A percentile compares a stretch with the other conserved stretches of the same genome.
Conservation (phyloP, 2,797 vertebrate genomes). For the Setipinna tenuifilis region DNA sequence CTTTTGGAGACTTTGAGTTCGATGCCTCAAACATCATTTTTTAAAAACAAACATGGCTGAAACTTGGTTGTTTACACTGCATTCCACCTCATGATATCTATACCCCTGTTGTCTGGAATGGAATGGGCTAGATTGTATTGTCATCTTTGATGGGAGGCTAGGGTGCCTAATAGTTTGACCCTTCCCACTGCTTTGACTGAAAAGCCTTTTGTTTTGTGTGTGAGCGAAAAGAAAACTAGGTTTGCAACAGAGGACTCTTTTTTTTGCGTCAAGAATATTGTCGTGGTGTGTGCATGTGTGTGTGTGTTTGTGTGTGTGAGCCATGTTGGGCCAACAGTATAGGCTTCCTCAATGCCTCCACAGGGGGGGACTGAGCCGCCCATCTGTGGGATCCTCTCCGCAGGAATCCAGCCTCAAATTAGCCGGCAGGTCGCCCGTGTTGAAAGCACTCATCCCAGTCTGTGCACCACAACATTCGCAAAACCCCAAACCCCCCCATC, state of each 20-base stretch:
- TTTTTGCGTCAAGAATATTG: neutral
- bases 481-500: constrained; percentile 31
- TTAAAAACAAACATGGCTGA: neutral
- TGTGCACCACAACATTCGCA: neutral
- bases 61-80: neutral
- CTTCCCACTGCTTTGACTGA: constrained; percentile 15
- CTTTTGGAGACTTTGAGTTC: neutral
- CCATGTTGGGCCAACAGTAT: constrained; percentile 69
- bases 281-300: too few species aligned
- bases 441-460: constrained; percentile 62
- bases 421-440: constrained; percentile 58
- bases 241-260: constrained; percentile 5
- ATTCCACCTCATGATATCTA: neutral
- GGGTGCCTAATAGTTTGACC: constrained; percentile 10
- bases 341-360: constrained; percentile 72
- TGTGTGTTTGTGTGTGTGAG: too few species aligned
- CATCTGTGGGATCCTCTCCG: constrained; percentile 59
- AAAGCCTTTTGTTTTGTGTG: neutral
- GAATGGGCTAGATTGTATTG: constrained; percentile 40
- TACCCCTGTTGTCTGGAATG: neutral
- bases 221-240: neutral
- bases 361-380: constrained; percentile 70
- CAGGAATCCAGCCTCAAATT: constrained; percentile 61
- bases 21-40: neutral
- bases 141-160: constrained; percentile 54